Conservation (phyloP, 2,888 invertebrate species). For the Aricia artaxerxes region DNA sequence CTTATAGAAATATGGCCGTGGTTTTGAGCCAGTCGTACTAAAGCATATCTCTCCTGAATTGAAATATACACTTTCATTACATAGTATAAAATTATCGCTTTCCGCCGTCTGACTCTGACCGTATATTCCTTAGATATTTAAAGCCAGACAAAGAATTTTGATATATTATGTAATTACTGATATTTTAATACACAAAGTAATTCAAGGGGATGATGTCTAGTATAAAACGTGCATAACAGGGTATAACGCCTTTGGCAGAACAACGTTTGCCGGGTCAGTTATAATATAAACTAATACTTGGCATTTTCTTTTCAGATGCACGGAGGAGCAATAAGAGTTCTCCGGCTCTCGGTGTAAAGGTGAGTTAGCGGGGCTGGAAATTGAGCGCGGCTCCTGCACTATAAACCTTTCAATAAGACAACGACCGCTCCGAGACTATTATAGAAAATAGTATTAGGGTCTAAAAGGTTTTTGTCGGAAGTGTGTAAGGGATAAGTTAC, state of each 20-base stretch:
- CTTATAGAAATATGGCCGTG: no score
- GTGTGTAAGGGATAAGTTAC: not conserved
- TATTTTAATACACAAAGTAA: no score
- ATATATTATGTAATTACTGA: no score
- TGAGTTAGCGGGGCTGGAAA: constrained; percentile 16
- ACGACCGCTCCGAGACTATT: constrained; percentile 15
- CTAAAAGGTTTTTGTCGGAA: constrained; percentile 1
- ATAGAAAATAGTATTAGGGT: constrained; percentile 1
- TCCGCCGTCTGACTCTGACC: no score
- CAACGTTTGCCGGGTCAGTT: not conserved
- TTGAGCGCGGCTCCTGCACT: not conserved
- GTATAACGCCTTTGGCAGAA: not conserved
- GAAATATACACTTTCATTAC: no score
- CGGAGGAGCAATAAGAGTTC: not conserved
- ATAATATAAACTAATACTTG: not conserved
- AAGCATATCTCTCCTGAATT: no score
- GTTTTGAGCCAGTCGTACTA: no score
- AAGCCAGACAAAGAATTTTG: no score
- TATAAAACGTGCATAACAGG: no score
- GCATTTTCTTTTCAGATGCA: constrained; percentile 24
- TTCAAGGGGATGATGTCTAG: no score
- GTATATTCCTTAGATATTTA: no score
- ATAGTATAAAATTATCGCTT: no score
- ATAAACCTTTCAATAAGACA: constrained; percentile 23
- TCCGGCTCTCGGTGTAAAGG: constrained; percentile 19